These are phyloP conservation scores for Drosophila elegans DNA, from an alignment of 1,140 invertebrate genomes.

Conservation along the genomic window DNA sequence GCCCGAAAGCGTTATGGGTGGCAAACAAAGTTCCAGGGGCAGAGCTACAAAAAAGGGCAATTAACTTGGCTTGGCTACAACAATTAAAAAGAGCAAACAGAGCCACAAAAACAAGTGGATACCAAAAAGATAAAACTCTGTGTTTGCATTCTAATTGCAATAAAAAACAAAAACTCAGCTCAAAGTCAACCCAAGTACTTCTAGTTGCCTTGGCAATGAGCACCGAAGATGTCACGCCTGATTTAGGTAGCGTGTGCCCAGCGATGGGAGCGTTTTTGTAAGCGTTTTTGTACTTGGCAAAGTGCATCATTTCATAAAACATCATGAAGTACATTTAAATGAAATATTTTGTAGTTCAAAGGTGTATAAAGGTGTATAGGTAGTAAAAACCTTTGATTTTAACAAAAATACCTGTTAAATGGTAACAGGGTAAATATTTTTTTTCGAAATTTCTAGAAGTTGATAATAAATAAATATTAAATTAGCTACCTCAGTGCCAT, in stretches of 20 bases:
- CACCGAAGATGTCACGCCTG: slow-evolving; percentile 45
- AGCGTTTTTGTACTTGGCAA: no score
- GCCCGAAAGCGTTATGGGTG: slow-evolving; percentile 46
- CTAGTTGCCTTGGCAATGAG: slow-evolving; percentile 40
- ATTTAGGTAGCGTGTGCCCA: slow-evolving; percentile 28
- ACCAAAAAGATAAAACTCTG: slow-evolving; percentile 40
- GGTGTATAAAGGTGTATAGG: no score
- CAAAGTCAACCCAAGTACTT: slow-evolving; percentile 54
- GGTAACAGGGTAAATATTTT: no score
- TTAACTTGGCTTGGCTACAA: slow-evolving; percentile 53
- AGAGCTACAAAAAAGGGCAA: slow-evolving; percentile 42
- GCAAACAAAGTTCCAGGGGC: slow-evolving; percentile 42
- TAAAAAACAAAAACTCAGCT: slow-evolving; percentile 33
- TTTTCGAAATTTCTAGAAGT: no score
- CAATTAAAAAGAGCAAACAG: slow-evolving; percentile 44
- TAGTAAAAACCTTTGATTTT: no score
- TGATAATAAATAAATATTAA: no score
- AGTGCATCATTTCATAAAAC: no score
- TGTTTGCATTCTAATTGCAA: slow-evolving; percentile 60
- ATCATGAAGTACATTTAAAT: no score
- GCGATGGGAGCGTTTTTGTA: slow-evolving; percentile 3
- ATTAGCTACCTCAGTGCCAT: no score
- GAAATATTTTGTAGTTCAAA: no score
- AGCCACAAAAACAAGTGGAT: background rate
- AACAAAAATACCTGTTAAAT: no score